Evolutionary conservation across 1,140 invertebrate species (phyloP).

Genomic region (Leptinotarsa lineolata): DNA sequence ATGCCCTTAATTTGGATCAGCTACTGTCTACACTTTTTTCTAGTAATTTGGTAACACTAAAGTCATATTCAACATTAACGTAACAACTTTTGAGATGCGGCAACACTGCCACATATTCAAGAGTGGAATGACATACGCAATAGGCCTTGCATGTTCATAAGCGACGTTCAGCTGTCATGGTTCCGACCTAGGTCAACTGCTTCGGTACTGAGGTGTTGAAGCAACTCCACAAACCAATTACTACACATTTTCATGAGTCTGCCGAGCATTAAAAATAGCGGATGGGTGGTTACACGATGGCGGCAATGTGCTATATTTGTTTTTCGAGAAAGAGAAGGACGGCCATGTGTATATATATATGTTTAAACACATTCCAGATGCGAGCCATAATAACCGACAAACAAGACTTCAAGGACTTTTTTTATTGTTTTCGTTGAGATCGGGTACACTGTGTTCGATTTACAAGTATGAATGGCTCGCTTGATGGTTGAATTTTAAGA

Average conservation of each 20-base stretch:
- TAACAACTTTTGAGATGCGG: neutral
- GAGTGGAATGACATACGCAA: conserved; percentile 4
- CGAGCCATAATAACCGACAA: conserved; percentile 11
- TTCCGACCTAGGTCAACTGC: conserved; percentile 20
- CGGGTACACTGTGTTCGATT: neutral
- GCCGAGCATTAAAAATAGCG: conserved; percentile 14
- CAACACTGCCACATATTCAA: neutral
- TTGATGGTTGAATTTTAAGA: no score
- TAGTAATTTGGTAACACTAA: no score
- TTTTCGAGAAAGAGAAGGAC: conserved; percentile 13
- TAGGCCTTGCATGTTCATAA: conserved; percentile 14
- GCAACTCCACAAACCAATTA: conserved; percentile 14
- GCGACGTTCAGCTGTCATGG: conserved; percentile 10
- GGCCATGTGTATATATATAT: conserved; percentile 3
- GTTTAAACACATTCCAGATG: conserved; percentile 14
- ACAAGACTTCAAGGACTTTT: conserved; percentile 12
- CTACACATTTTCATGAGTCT: conserved; percentile 9
- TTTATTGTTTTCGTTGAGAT: conserved; percentile 8
- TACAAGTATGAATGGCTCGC: no score
- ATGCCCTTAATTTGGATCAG: no score
- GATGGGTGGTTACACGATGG: neutral
- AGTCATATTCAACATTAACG: no score
- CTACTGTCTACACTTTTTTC: no score
- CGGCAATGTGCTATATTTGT: conserved; percentile 9
- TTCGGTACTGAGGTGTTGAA: conserved; percentile 17